phyloP scores from a whole-genome alignment of 1,140 invertebrate species.

The Drosophila willistoni region DNA sequence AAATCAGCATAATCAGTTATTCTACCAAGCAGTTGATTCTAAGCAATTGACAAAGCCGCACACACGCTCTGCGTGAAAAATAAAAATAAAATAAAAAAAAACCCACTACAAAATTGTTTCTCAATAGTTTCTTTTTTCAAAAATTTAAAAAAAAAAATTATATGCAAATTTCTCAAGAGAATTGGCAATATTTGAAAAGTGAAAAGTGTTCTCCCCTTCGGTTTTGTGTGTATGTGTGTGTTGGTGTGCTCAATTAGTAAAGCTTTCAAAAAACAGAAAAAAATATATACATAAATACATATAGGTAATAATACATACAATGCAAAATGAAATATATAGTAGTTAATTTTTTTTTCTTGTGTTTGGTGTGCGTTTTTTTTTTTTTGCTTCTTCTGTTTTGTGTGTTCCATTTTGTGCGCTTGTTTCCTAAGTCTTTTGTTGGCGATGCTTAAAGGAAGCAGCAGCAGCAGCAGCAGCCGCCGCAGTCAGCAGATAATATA shows the following conservation, averaged over 20 bases:
- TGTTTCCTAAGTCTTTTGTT: slow-evolving; percentile 79
- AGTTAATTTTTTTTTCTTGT: slow-evolving; percentile 21
- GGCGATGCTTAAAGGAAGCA: slow-evolving; percentile 63
- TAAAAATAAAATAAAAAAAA: neutral
- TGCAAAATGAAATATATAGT: slow-evolving; percentile 2
- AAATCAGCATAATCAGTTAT: slow-evolving; percentile 82
- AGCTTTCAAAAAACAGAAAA: neutral
- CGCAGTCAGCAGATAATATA: slow-evolving; percentile 40
- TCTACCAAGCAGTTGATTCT: slow-evolving; percentile 77
- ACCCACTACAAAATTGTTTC: neutral
- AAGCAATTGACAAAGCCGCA: slow-evolving; percentile 65
- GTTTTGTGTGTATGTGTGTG: neutral
- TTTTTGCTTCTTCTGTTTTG: slow-evolving; percentile 5
- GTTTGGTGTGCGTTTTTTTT: slow-evolving; percentile 22
- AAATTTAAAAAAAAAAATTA: slow-evolving; percentile 4
- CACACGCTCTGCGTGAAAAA: slow-evolving; percentile 67
- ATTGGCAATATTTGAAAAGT: slow-evolving; percentile 8
- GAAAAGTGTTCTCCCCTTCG: slow-evolving; percentile 4
- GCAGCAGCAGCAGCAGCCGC: slow-evolving; percentile 10
- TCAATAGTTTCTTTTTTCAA: neutral
- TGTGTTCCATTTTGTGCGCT: slow-evolving; percentile 49
- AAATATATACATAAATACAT: neutral
- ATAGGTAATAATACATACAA: slow-evolving; percentile 24
- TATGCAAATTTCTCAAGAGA: slow-evolving; percentile 17
- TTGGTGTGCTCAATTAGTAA: slow-evolving; percentile 3